Evolutionary conservation across 2,797 vertebrate genomes (phyloP), one percentile per base, ranked within the genome.

Genomic region (Syngnathus rostellatus): DNA sequence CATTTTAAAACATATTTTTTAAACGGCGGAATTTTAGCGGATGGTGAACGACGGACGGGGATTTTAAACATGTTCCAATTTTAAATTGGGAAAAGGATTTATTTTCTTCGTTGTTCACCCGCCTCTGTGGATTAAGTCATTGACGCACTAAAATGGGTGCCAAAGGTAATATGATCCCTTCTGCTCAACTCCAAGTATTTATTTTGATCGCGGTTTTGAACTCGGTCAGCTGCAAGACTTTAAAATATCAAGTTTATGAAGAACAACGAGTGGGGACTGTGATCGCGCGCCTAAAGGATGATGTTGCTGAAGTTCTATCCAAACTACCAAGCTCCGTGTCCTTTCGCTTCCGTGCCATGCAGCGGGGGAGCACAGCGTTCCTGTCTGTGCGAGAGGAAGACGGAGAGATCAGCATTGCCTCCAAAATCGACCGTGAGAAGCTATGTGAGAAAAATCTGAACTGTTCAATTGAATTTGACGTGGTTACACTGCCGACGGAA

Each of bases 401-500:
- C 10, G 97, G 97, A 1, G 94, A 98, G 77, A 95, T 99, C 82
- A 94, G 92, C 85, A 92, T 98, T 21, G 94, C 90, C 59, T 89
- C 93, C 67, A 93, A 93, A 66, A 95, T 99, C 65, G 97, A 99
- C 86, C 93, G 97, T 0, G 97, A 99, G 39, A 93, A 94, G 82
- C 94, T 99, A 2, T 99, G 97, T 72, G 93, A 95, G 81, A 95
- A 94, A 78, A 95, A 97, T 87, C 87, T 90, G 3, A 96, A 98
- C 87, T 99, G 96, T 80, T 94, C 95, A 17, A 94, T 99, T 14
- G 95, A 96, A 84, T 98, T 99, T 69, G 96, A 98, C 53, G 96
- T 98, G 81, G 92, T 98, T 74, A 98, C 96, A 0, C 88, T 99
- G 8, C 97, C 97, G 2, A 97, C 94, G 1, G 95, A 98, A 62